Base-by-base conservation (phyloP, 2,113 vertebrate genomes). In the Leptodactylus fuscus region DNA sequence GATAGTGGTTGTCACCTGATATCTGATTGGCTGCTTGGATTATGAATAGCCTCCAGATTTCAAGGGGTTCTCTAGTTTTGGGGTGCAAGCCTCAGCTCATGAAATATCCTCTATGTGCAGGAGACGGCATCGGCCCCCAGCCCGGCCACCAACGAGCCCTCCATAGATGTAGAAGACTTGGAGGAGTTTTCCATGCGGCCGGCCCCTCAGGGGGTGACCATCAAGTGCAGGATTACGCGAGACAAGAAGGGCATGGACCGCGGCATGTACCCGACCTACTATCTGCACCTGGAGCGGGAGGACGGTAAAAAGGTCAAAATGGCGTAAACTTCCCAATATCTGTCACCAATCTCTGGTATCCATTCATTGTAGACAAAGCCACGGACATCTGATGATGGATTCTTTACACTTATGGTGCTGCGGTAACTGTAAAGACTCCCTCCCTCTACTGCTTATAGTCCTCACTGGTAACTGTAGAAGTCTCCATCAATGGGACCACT, bases 161-260 rank as follows among this genome's bases (percentile, higher is more conserved):
- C 95, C 32, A 90, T 99, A 1, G 96, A 97, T 9, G 94, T 99
- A 0, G 97, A 97, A 44, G 98, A 99, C 88, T 96, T 99, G 38
- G 98, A 99, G 88, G 98, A 98, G 91, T 99, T 99, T 91, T 96
- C 94, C 0, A 87, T 97, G 89, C 93, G 97, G 85, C 98, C 98
- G 0, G 97, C 98, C 16, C 96, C 96, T 0, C 98, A 99, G 92
- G 97, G 97, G 0, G 92, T 96, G 88, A 95, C 98, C 65, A 94
- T 99, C 87, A 99, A 99, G 90, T 99, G 98, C 93, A 94, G 98
- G 89, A 99, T 99, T 92, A 98, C 98, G 5, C 92, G 98, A 88
- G 98, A 99, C 91, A 99, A 99, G 93, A 99, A 99, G 88, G 98
- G 98, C 87, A 99, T 99, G 97, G 98, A 99, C 93, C 92, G 98